These are phyloP conservation scores for Crotalus viridis DNA, from an alignment of 2,113 vertebrate genomes.

Conservation along the genomic window DNA sequence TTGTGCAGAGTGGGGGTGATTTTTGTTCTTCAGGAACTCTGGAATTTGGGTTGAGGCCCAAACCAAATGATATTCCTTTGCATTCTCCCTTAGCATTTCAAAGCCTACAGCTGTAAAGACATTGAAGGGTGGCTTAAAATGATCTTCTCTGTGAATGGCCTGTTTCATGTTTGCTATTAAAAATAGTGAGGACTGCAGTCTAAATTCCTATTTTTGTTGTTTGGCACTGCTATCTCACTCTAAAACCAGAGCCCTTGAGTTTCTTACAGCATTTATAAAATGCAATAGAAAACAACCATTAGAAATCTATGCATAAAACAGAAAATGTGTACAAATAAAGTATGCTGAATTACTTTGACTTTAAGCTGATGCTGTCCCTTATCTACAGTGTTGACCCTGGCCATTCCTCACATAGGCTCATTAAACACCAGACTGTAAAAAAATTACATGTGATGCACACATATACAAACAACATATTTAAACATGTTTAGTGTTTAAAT, in stretches of 20 bases:
- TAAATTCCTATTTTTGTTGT: not conserved
- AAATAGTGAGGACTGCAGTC: not conserved
- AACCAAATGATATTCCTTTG: not conserved
- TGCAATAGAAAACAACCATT: not conserved
- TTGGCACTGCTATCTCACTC: not conserved
- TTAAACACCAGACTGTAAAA: not conserved
- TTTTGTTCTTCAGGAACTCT: not conserved
- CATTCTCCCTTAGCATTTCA: not conserved
- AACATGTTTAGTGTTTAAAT: not conserved
- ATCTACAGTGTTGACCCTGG: not conserved
- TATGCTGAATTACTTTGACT: not conserved
- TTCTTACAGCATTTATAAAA: not conserved
- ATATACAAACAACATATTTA: not conserved
- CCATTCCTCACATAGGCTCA: not conserved
- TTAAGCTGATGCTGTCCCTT: not conserved
- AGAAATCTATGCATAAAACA: not conserved
- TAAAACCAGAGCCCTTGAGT: not conserved
- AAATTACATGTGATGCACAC: not conserved
- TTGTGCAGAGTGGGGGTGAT: not conserved
- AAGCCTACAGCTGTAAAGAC: not conserved
- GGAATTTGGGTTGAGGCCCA: not conserved
- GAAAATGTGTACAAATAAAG: not conserved
- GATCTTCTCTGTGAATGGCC: not conserved
- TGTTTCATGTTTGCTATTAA: not conserved
- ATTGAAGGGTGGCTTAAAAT: not conserved